Base-by-base conservation (phyloP, 2,888 invertebrate genomes). In the Oligia strigilis region DNA sequence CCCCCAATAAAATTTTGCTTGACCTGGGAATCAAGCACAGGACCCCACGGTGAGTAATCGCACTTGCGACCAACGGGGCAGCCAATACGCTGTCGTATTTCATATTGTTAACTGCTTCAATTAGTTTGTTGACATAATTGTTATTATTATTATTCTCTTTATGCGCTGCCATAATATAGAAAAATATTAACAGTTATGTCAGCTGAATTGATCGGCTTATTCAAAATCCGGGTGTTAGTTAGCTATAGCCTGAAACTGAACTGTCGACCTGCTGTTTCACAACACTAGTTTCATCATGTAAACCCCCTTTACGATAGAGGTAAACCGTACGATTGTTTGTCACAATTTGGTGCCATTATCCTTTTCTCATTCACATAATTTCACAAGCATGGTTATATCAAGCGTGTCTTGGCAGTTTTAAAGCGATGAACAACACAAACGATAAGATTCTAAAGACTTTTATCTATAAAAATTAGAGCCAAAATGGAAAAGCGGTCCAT, bases 271-370 rank as follows among this genome's bases (percentile, higher is more conserved):
- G n/a, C 1, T 58, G n/a, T n/a, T 58, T 58, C 11, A 58, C n/a
- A 4, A n/a, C 4, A 58, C n/a, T 58, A n/a, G n/a, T n/a, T 58
- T n/a, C n/a, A 58, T n/a, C n/a, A 58, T n/a, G n/a, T 60, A n/a
- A 60, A 4, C 58, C n/a, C 23, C n/a, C 64, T 17, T 64, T 65
- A 83, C 74, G 52, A 36, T 62, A 78, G 17, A 70, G 29, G 67
- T 70, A 40, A 78, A 81, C 80, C 78, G 73, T 75, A 76, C 82
- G 82, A 85, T 72, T 72, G 2, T 81, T 72, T 75, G 72, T 74
- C 52, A 67, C n/a, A 52, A 49, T 52, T 64, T 64, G 29, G 17
- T 46, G 72, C 23, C 36, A 62, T 72, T 65, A 55, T 52, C 23
- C 29, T 49, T 72, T 19, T 58, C 40, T 71, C 17, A 17, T 43